Base-by-base conservation (phyloP, 2,797 vertebrate genomes). In the Sebastes vulpes region DNA sequence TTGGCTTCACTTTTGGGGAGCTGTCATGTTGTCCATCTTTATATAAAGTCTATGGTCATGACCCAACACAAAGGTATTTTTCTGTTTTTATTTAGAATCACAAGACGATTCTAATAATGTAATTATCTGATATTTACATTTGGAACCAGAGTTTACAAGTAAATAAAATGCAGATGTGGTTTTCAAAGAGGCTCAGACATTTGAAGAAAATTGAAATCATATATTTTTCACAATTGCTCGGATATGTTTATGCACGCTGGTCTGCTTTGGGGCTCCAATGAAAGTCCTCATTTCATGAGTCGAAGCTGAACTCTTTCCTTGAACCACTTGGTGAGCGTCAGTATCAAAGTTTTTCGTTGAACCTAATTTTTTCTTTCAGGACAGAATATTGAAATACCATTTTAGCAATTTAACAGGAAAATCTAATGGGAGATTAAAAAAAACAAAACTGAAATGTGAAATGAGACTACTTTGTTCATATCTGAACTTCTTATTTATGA, bases 401-500 rank as follows among this genome's bases (percentile, higher is more conserved):
- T 72, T 77, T 29, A 60, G 26, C 12, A 48, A 82, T 72, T 64
- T 12, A 53, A 83, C 58, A 84, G 28, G 48, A 65, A 77, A 89
- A 82, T 86, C 38, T 77, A 90, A 90, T 72, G 78, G 86, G 79
- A 92, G 81, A 63, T 42, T 57, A 35, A 79, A 78, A 67, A 65
- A 71, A 67, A 71, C 3, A 56, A 73, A 70, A 52, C 65, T 77
- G 54, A 80, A 92, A 96, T 96, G 94, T 96, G 95, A 96, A 95
- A 83, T 52, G 75, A 91, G 92, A 94, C 90, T 93, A 95, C 91
- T 95, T 93, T 93, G 83, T 89, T 94, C 80, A 91, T 91, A 91
- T 87, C 86, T 79, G 89, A 88, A 83, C 79, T 86, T 88, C 35
- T 92, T 95, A 96, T 96, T 96, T 96, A 96, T 96, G 81, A 94